Evolutionary conservation across 1,140 invertebrate species (phyloP).

Genomic region (Drosophila prosaltans): DNA sequence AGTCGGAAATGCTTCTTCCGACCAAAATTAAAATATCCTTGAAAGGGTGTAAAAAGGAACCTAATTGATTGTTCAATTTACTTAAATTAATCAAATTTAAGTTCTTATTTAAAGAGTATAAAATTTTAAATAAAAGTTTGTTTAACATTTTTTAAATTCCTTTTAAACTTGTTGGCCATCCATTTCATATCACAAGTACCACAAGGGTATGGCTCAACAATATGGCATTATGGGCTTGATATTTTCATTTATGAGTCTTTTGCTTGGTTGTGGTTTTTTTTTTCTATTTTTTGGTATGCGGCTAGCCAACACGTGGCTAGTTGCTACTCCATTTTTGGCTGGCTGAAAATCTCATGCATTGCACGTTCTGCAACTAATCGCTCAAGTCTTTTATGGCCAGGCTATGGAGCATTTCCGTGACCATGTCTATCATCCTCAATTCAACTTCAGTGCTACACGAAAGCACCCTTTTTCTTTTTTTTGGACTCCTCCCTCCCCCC

Average conservation of each 20-base stretch:
- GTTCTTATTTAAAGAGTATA: too few species aligned
- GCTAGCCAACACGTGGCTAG: conserved; percentile 52
- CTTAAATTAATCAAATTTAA: too few species aligned
- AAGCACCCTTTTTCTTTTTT: background rate
- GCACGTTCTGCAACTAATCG: conserved; percentile 75
- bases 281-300: conserved; percentile 1
- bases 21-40: too few species aligned
- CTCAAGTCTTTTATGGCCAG: conserved; percentile 75
- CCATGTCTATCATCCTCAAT: conserved; percentile 54
- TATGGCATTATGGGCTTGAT: background rate
- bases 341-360: conserved; percentile 53
- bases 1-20: too few species aligned
- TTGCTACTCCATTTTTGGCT: conserved; percentile 11
- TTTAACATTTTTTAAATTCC: background rate
- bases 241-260: background rate
- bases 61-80: too few species aligned
- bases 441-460: background rate
- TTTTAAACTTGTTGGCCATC: too few species aligned
- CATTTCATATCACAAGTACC: background rate
- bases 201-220: background rate
- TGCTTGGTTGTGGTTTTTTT: background rate
- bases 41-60: too few species aligned
- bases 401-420: conserved; percentile 51
- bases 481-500: background rate
- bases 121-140: background rate